Base-by-base conservation (phyloP, 2,888 invertebrate species). In the Microctonus aethiopoides region DNA sequence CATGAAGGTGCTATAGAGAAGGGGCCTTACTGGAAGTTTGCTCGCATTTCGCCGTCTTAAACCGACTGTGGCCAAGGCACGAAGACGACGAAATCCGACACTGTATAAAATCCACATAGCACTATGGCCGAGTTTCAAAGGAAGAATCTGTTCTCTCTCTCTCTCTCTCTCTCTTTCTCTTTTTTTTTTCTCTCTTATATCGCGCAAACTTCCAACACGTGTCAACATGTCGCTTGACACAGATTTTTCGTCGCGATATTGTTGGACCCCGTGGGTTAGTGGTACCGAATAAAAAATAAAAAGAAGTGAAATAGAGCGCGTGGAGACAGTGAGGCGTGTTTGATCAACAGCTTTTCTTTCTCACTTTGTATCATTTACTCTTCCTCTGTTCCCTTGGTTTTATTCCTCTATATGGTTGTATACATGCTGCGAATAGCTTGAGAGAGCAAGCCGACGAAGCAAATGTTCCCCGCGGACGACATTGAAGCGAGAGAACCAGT, bases 151-250 rank as follows among this genome's bases (percentile, higher is more conserved):
- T 46, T 46, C 46, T 9, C 11, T 57, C 62, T 67, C 68, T 67
- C 74, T 56, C 70, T 70, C 79, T 77, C 68, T 67, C 74, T 56
- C 70, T 70, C 79, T 77, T 73, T 57, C 71, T 70, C 79, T 77
- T 73, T 77, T n/a, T n/a, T n/a, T n/a, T 68, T 68, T 67, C 74
- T 56, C 70, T 70, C 79, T 77, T 73, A 76, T 77, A 72, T 78
- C 76, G 78, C 78, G 61, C 70, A 70, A 70, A 70, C 66, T 65
- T 78, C 76, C 77, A 80, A 83, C 83, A 81, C 81, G 81, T 83
- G 83, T 83, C 83, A 83, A 83, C 83, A 82, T 82, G 81, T 79
- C 79, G 79, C 79, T 80, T 81, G 83, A 84, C 83, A 83, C 80
- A 83, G 84, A 84, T 83, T 83, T 83, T 83, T 82, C 82, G 78